Percentiles rank a stretch among this genome's conserved stretches.
These are phyloP conservation scores for Phymastichus coffea DNA, from an alignment of 1,140 invertebrate species.

Conservation along the genomic window DNA sequence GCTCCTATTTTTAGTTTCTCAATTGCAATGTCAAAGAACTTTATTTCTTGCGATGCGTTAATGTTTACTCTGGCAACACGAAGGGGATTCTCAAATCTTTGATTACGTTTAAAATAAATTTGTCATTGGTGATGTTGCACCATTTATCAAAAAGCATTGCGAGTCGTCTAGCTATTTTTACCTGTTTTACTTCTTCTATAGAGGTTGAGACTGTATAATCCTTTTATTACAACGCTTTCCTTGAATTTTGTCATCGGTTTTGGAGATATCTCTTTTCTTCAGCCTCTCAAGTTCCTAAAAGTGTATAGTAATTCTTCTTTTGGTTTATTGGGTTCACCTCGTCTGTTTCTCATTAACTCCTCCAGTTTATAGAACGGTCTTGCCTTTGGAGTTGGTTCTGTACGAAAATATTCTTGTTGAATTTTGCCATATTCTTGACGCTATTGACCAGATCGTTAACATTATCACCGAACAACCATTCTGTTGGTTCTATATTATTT, in stretches of 20 bases:
- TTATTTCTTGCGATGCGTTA: too few relatives aligned
- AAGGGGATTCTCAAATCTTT: too few relatives aligned
- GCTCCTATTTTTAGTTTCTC: too few relatives aligned
- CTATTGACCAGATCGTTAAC: neutral
- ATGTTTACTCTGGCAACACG: too few relatives aligned
- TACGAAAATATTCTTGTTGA: neutral
- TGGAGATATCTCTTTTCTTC: neutral
- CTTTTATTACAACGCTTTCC: neutral
- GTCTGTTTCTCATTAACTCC: neutral
- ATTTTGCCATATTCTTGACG: neutral
- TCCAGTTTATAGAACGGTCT: neutral
- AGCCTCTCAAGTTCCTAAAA: neutral
- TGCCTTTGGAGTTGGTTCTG: too few relatives aligned
- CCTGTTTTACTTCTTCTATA: neutral
- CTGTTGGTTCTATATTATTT: neutral
- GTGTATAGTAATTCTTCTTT: neutral
- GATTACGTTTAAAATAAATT: too few relatives aligned
- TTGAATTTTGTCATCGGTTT: neutral
- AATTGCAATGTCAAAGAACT: too few relatives aligned
- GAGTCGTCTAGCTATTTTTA: too few relatives aligned
- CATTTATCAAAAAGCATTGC: too few relatives aligned
- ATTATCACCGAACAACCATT: neutral
- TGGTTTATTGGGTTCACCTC: neutral
- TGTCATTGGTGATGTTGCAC: too few relatives aligned
- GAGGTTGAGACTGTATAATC: neutral